Evolutionary conservation across 2,888 invertebrate genomes (phyloP).

Genomic region (Diaperis boleti): DNA sequence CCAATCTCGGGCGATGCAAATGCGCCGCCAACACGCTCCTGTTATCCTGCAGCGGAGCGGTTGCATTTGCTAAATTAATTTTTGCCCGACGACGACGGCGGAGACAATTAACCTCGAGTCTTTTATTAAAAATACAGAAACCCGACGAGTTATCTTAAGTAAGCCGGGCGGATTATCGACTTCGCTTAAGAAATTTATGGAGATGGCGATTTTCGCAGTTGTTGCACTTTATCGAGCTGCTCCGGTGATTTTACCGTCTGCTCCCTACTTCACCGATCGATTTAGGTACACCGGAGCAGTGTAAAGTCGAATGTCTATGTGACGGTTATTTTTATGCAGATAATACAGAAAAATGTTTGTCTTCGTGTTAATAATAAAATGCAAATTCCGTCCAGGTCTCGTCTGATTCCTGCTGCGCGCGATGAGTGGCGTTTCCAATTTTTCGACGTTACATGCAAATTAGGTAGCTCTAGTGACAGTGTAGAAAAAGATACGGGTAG

Average conservation of each 20-base stretch:
- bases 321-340: slow-evolving; percentile 3
- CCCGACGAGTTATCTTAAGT: slow-evolving; percentile 9
- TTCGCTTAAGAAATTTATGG: slow-evolving; percentile 5
- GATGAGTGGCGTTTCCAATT: no score
- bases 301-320: slow-evolving; percentile 10
- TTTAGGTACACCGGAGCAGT: background rate
- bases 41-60: slow-evolving; percentile 13
- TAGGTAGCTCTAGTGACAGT: no score
- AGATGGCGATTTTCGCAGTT: slow-evolving; percentile 8
- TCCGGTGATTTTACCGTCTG: slow-evolving; percentile 1
- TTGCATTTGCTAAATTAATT: slow-evolving; percentile 32
- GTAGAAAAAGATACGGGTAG: no score
- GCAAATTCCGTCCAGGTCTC: no score
- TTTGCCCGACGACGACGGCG: slow-evolving; percentile 12
- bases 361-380: no score
- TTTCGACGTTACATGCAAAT: no score
- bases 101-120: slow-evolving; percentile 3
- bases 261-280: slow-evolving; percentile 19
- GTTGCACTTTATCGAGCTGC: slow-evolving; percentile 6
- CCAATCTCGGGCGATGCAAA: slow-evolving; percentile 6
- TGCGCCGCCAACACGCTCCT: slow-evolving; percentile 20
- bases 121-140: slow-evolving; percentile 18
- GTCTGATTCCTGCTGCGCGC: no score
- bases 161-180: slow-evolving; percentile 15
- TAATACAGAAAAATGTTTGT: no score